These are phyloP conservation scores for Acanthosepion lycidas DNA, from an alignment of 2,888 invertebrate species.

Conservation along the genomic window DNA sequence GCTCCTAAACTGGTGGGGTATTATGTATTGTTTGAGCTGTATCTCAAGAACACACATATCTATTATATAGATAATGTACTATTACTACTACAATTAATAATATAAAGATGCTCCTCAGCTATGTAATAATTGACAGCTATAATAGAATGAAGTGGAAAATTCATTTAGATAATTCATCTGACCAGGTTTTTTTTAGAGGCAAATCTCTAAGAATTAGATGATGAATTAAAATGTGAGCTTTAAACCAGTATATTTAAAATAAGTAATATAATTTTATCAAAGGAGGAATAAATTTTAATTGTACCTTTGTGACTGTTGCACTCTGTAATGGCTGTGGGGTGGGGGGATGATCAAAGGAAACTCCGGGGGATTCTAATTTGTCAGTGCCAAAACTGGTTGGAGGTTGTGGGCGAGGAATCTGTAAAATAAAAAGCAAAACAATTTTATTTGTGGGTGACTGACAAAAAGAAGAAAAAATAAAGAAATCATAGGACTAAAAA, in stretches of 20 bases:
- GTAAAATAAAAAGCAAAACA: neutral
- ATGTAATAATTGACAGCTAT: neutral
- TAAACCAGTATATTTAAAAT: neutral
- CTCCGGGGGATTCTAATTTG: neutral
- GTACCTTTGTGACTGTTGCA: slow-evolving; percentile 21
- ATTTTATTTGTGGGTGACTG: neutral
- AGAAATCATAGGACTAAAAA: too few relatives aligned
- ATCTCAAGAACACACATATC: too few relatives aligned
- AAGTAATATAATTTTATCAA: neutral
- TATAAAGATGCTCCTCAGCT: neutral
- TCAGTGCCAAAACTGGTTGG: neutral
- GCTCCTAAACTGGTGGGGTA: too few relatives aligned
- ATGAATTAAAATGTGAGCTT: neutral
- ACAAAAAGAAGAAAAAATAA: neutral
- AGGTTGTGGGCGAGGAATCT: neutral
- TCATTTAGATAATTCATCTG: neutral
- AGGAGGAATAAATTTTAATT: neutral
- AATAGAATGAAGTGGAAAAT: neutral
- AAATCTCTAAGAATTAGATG: neutral
- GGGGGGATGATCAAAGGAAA: neutral
- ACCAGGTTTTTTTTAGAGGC: neutral
- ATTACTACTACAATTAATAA: neutral
- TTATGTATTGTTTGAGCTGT: too few relatives aligned
- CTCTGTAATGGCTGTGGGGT: neutral
- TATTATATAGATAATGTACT: too few relatives aligned